Conservation (phyloP, 2,797 vertebrate species). For the Spinibarbus caldwelli region DNA sequence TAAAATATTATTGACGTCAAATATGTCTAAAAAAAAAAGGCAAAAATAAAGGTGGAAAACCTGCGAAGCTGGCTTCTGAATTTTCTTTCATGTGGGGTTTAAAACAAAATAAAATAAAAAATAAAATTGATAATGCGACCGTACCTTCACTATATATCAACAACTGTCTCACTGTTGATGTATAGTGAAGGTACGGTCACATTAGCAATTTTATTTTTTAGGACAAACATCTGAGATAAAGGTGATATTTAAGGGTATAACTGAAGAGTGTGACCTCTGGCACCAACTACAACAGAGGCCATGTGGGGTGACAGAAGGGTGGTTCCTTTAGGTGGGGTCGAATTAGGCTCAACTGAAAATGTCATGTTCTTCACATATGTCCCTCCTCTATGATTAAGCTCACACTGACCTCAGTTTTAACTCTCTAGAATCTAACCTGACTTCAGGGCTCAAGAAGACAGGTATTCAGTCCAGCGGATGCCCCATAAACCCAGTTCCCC, state of each 20-base stretch:
- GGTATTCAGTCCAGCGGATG: not conserved
- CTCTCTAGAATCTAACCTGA: not conserved
- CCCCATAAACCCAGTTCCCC: not conserved
- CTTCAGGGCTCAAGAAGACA: not conserved
- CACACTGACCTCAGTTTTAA: not conserved
- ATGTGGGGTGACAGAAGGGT: constrained; percentile 11
- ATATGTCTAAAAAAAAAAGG: not conserved
- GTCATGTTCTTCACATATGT: not conserved
- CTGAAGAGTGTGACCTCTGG: not conserved
- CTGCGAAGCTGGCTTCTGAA: not conserved
- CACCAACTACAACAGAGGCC: not conserved
- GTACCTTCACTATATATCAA: not conserved
- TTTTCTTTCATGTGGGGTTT: not conserved
- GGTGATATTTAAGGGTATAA: not conserved
- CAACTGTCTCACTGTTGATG: not conserved
- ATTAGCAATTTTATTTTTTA: not conserved
- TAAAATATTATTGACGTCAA: no score
- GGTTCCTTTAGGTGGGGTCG: not conserved
- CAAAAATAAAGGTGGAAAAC: not conserved
- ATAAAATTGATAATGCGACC: not conserved
- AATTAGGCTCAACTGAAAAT: not conserved
- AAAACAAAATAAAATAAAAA: not conserved
- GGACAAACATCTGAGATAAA: not conserved
- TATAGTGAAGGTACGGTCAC: not conserved
- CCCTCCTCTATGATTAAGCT: not conserved